Base-by-base conservation (phyloP, 2,888 invertebrate genomes). In the Lithophane leautieri region DNA sequence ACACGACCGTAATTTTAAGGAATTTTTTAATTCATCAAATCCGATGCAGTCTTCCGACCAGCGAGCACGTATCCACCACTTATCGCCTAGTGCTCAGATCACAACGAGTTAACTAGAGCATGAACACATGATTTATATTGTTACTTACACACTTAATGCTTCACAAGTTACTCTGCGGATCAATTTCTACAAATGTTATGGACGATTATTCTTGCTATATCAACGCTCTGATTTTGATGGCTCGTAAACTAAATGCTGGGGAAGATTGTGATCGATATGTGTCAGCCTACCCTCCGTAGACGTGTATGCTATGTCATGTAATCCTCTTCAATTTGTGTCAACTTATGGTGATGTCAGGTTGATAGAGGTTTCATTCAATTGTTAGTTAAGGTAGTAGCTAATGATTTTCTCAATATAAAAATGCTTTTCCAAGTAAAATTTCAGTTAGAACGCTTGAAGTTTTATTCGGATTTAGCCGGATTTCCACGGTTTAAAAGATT, bases 211-310 rank as follows among this genome's bases (percentile, higher is more conserved):
- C 68, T 25, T 66, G 65, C 54, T 56, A 69, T 81, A 65, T 68
- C 12, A 66, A 66, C 34, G 68, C 40, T 63, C 50, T 80, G 84
- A 84, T 82, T 82, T 84, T 76, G 71, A 80, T 80, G 61, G 76
- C 44, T 73, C 84, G 67, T 84, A 84, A 82, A 84, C 76, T 76
- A 77, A 70, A 70, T 22, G 81, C 11, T 65, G 56, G 85, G 85
- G 85, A 73, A 84, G 81, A 81, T 77, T 71, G 70, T 56, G 68
- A 84, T 83, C 77, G 54, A 82, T 75, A 72, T 62, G 70, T 76
- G 76, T 73, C 76, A 76, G 60, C 58, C 6, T 71, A 42, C 80
- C 80, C 80, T 73, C 12, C 19, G 40, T 40, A 7, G 28, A 73
- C 28, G 58, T 80, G 44, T 52, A 19, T 44, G 61, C 47, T 63